Conservation (phyloP, 2,797 vertebrate species). For the Poliocrania exsul region DNA sequence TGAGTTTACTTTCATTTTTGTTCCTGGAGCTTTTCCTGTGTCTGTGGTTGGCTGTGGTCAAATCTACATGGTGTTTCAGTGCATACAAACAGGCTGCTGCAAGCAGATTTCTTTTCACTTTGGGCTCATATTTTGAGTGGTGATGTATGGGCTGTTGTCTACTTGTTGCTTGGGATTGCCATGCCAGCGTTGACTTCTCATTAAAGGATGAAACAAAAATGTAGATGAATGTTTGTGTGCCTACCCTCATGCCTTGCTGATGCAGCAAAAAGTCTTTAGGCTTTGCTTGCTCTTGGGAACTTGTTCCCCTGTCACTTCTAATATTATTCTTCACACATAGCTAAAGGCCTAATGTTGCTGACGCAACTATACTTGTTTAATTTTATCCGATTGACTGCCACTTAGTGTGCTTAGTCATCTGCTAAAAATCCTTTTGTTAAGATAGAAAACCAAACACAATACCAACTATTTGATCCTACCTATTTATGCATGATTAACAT, state of each 20-base stretch:
- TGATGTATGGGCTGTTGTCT: neutral
- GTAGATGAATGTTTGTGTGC: neutral
- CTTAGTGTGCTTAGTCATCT: conserved; percentile 35
- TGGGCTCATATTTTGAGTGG: fast-evolving
- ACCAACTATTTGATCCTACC: neutral
- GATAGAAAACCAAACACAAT: neutral
- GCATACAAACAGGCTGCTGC: neutral
- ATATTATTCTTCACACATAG: neutral
- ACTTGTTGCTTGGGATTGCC: neutral
- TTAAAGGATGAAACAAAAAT: neutral
- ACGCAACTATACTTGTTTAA: neutral
- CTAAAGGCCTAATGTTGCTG: conserved; percentile 12
- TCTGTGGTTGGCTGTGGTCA: neutral
- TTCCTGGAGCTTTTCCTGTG: neutral
- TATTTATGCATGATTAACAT: conserved; percentile 17
- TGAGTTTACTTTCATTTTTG: neutral
- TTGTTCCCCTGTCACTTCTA: neutral
- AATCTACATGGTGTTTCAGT: neutral
- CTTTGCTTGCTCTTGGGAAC: neutral
- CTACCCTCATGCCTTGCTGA: neutral
- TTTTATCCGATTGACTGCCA: neutral
- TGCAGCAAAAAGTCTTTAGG: neutral
- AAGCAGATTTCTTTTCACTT: neutral
- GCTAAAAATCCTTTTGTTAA: conserved; percentile 50
- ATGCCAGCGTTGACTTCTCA: neutral